Conservation (phyloP, 2,888 invertebrate genomes). For the Cheilosia vulpina region DNA sequence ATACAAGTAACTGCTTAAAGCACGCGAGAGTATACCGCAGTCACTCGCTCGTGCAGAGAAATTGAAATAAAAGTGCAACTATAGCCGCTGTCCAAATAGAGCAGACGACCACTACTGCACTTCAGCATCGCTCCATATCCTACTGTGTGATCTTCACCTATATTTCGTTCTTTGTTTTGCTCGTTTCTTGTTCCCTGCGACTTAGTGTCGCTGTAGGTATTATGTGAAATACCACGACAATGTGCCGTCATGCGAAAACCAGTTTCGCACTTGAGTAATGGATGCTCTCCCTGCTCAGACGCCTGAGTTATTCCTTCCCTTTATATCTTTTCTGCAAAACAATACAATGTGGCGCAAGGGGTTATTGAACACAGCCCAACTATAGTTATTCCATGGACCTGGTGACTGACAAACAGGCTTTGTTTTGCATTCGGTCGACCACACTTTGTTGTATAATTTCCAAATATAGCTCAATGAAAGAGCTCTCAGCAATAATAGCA, state of each 20-base stretch:
- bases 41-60: slow-evolving; percentile 49
- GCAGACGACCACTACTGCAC: slow-evolving; percentile 8
- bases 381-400: neutral
- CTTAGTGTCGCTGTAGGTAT: neutral
- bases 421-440: neutral
- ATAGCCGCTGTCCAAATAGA: slow-evolving; percentile 46
- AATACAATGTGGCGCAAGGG: slow-evolving; percentile 9
- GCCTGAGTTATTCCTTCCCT: neutral
- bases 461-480: neutral
- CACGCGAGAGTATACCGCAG: slow-evolving; percentile 22
- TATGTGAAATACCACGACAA: slow-evolving; percentile 3
- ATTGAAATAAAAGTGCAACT: slow-evolving; percentile 56
- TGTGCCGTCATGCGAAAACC: slow-evolving; percentile 11
- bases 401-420: neutral
- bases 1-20: slow-evolving; percentile 32
- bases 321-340: neutral
- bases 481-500: neutral
- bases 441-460: neutral
- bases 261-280: slow-evolving; percentile 24
- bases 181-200: slow-evolving; percentile 3
- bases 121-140: slow-evolving; percentile 24
- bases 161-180: slow-evolving; percentile 34
- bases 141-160: slow-evolving; percentile 49
- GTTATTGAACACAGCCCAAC: neutral
- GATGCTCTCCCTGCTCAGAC: slow-evolving; percentile 19